phyloP scores from a whole-genome alignment of 2,888 invertebrate species.

The Archaeoteleia sp. region DNA sequence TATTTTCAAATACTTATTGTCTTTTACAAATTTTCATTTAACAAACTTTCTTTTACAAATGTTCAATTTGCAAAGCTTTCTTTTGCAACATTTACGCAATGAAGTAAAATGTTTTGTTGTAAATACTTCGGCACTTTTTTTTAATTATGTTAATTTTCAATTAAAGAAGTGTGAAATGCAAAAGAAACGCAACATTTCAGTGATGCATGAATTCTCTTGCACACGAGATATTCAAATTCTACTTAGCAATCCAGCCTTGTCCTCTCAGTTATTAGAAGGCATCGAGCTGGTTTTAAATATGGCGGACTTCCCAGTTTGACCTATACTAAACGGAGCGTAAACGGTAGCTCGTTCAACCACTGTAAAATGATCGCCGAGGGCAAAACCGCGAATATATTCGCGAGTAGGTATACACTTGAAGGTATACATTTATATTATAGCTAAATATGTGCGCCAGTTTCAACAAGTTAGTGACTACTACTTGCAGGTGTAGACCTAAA shows the following conservation, averaged over 20 bases:
- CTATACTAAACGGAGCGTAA: constrained; percentile 33
- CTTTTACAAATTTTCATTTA: too few relatives aligned
- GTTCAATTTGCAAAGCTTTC: too few relatives aligned
- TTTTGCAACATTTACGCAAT: too few relatives aligned
- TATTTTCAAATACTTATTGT: too few relatives aligned
- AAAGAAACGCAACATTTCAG: neutral
- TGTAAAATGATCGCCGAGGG: constrained; percentile 22
- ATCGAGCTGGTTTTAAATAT: constrained; percentile 28
- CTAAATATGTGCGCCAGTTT: too few relatives aligned
- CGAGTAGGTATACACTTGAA: constrained; percentile 1
- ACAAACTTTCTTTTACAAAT: too few relatives aligned
- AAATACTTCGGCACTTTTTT: too few relatives aligned
- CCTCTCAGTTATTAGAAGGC: constrained; percentile 19
- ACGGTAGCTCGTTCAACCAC: constrained; percentile 28
- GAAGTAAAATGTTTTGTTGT: too few relatives aligned
- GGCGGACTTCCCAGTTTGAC: constrained; percentile 18
- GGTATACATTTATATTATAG: too few relatives aligned
- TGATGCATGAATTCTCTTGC: constrained; percentile 9
- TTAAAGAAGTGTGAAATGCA: neutral
- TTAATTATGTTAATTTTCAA: too few relatives aligned
- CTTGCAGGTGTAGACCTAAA: too few relatives aligned
- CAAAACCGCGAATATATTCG: constrained; percentile 3
- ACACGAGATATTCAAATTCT: constrained; percentile 14
- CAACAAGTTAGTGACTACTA: too few relatives aligned
- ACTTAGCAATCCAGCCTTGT: constrained; percentile 32